phyloP scores from a whole-genome alignment of 2,888 invertebrate species.

The Melinaea marsaeus region DNA sequence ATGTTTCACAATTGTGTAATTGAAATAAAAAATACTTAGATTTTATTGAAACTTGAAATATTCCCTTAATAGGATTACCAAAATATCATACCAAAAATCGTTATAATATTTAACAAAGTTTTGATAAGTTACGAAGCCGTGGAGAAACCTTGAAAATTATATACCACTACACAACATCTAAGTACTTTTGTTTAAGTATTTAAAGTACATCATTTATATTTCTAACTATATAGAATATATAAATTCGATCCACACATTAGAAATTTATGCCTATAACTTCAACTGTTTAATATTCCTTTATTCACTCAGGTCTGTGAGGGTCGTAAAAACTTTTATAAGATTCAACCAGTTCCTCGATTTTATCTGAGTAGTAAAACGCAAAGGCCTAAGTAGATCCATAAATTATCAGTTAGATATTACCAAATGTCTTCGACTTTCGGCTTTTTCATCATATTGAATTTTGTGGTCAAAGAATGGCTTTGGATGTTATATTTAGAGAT shows the following conservation, averaged over 20 bases:
- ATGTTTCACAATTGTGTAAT: too few species aligned
- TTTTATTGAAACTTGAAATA: too few species aligned
- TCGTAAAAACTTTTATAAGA: constrained; percentile 45
- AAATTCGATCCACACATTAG: neutral
- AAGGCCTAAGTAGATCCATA: constrained; percentile 8
- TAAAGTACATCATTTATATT: too few species aligned
- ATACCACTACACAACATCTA: too few species aligned
- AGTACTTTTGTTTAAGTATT: too few species aligned
- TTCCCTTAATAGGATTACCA: too few species aligned
- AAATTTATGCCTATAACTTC: constrained; percentile 27
- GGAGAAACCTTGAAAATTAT: too few species aligned
- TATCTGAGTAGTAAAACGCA: constrained; percentile 37
- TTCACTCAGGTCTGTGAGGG: constrained; percentile 25
- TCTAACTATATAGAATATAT: too few species aligned
- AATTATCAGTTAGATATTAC: constrained; percentile 7
- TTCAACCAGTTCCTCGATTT: constrained; percentile 40
- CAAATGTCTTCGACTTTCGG: neutral
- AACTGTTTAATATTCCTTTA: constrained; percentile 29
- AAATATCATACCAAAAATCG: too few species aligned
- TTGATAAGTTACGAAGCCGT: too few species aligned
- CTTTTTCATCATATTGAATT: constrained; percentile 4
- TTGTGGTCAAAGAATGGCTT: neutral
- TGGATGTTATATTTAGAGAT: neutral
- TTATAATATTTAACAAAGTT: too few species aligned
- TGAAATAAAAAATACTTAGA: too few species aligned